Base-by-base conservation (phyloP, 2,888 invertebrate genomes). In the Cheilosia vulpina region DNA sequence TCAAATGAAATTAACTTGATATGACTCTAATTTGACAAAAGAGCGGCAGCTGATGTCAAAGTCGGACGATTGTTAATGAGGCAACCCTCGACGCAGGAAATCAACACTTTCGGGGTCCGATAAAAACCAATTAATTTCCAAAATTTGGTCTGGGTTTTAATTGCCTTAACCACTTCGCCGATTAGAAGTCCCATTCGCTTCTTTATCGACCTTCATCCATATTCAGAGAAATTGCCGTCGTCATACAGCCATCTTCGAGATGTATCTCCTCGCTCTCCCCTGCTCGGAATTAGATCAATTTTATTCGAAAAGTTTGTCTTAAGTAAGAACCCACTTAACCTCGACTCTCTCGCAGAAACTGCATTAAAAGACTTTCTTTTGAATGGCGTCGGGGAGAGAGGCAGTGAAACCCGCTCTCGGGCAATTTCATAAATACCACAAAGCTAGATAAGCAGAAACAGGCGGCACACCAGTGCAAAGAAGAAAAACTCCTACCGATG, bases 281-380 rank as follows among this genome's bases (percentile, higher is more conserved):
- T 24, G 58, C 17, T 19, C 27, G 45, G 43, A 85, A 80, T 80
- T 80, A 57, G 76, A 85, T 85, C 79, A 71, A 85, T 80, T 85
- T 80, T 76, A 85, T 85, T 80, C 57, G 85, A 76, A 85, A 85
- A 85, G 66, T 85, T 85, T 80, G 76, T 85, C 72, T 85, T 80
- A 80, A 85, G 66, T 80, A 80, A 81, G 72, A 81, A 79, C 75
- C 79, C 68, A 84, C 84, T 79, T 84, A 79, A 75, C 73, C 79
- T 55, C 53, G 17, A 72, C 66, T 76, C 55, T 34, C 52, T 53
- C 63, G 31, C 11, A 34, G 66, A 66, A 66, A 77, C 68, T 83
- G 68, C 68, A 73, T 68, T 73, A 63, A 76, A 63, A 63, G 15
- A 68, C 13, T 57, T 53, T 65, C 58, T 71, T 79, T 34, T 4